Evolutionary conservation across 2,888 invertebrate species (phyloP), one percentile per base, ranked within the genome.

Genomic region (Bimastos eiseni): DNA sequence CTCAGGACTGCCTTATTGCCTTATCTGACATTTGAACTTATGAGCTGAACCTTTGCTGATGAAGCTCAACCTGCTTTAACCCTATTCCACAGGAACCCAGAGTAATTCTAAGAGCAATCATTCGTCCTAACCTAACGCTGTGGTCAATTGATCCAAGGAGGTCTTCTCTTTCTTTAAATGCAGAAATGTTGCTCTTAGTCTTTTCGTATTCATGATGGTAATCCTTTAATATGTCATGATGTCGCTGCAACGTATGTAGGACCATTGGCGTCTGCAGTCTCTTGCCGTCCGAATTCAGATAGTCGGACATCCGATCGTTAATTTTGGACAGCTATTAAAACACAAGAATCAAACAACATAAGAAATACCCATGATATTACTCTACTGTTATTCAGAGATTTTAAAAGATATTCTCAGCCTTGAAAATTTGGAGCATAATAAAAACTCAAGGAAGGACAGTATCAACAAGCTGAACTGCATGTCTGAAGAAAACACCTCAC

Each of bases 181-280:
- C 95, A 83, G 95, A 94, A 90, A 96, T 96, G 92, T 96, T 96
- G 21, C 97, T 97, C 92, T 97, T 97, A 0, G 98, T 98, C 95
- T 98, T 98, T 90, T 97, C 96, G 94, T 98, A 99, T 95, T 99
- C 99, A 94, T 98, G 97, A 89, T 95, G 97, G 94, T 99, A 98
- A 94, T 99, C 99, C 95, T 97, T 97, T 70, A 99, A 96, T 93
- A 99, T 99, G 95, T 99, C 99, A 93, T 98, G 96, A 94, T 99
- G 99, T 90, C 99, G 96, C 95, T 98, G 98, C 92, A 99, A 96
- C 0, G 98, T 99, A 95, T 99, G 99, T 94, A 98, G 96, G 94
- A 98, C 97, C 0, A 98, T 98, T 55, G 98, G 97, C 92, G 95
- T 96, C 8, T 95, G 95, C 2, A 95, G 34, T 86, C 86, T 94